These are phyloP conservation scores for Ceratitis capitata DNA, from an alignment of 1,140 invertebrate genomes.

Conservation along the genomic window DNA sequence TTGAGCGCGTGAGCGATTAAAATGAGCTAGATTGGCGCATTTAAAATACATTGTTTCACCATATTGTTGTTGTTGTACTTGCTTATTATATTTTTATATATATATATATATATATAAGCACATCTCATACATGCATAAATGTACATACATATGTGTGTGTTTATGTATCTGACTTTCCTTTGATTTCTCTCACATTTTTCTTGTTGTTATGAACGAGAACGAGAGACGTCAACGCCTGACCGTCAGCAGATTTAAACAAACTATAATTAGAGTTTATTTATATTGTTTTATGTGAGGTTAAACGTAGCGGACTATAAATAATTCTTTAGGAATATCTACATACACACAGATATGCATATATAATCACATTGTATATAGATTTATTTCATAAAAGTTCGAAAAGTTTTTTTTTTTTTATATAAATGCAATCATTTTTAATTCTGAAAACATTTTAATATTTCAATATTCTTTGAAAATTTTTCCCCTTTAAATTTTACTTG, in stretches of 20 bases:
- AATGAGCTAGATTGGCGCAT: neutral
- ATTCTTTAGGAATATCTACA: no score
- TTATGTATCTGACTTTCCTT: neutral
- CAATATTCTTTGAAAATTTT: no score
- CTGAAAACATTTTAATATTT: no score
- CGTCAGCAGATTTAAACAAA: neutral
- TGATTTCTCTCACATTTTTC: no score
- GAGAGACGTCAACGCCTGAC: no score
- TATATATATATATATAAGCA: neutral
- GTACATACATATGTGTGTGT: neutral
- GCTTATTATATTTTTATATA: neutral
- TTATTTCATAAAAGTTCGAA: no score
- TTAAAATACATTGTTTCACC: neutral
- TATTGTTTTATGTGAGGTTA: neutral
- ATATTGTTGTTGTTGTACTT: neutral
- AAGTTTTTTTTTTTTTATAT: no score
- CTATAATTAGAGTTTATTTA: neutral
- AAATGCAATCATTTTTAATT: no score
- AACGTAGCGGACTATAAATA: neutral
- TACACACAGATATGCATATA: no score
- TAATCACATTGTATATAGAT: no score
- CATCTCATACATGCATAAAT: no score
- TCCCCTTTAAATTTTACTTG: no score
- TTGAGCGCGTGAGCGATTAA: slow-evolving; percentile 4
- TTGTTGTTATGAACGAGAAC: neutral